Conservation (phyloP, 1,140 invertebrate species). For the Neodiprion pinetum region DNA sequence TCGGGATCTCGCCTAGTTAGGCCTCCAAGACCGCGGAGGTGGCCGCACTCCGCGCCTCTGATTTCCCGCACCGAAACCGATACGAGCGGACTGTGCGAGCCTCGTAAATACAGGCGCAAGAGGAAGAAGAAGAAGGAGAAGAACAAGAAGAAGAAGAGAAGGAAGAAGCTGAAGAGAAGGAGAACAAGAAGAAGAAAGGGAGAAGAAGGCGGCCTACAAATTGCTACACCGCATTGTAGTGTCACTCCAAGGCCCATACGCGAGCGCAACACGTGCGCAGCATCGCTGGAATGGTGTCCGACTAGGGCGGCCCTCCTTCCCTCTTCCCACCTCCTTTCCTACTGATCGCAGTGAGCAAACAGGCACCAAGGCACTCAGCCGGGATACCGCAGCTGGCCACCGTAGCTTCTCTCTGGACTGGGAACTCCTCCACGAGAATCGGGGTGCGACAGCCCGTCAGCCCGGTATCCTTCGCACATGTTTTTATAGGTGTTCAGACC, state of each 20-base stretch:
- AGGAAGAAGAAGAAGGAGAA: conserved; percentile 18
- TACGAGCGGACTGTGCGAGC: background rate
- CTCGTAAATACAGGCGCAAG: background rate
- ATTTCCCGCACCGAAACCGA: conserved; percentile 9
- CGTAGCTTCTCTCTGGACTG: background rate
- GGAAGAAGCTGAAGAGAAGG: conserved; percentile 29
- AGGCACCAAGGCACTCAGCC: no score
- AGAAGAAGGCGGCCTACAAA: conserved; percentile 57
- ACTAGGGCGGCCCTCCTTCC: background rate
- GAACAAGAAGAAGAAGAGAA: conserved; percentile 22
- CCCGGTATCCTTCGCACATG: no score
- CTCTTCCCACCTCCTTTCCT: no score
- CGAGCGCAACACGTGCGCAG: conserved; percentile 58
- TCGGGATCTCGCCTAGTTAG: conserved; percentile 25
- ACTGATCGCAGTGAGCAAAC: no score
- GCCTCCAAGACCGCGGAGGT: background rate
- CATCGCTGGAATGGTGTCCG: conserved; percentile 62
- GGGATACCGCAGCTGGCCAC: background rate
- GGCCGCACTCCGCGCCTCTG: conserved; percentile 10
- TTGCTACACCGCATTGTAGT: conserved; percentile 64
- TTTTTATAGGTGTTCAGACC: no score
- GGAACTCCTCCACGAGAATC: background rate
- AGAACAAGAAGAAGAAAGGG: conserved; percentile 19
- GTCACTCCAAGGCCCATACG: conserved; percentile 61
- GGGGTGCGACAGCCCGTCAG: no score